Evolutionary conservation across 2,888 invertebrate genomes (phyloP), one percentile per base, ranked within the genome.

Genomic region (Archips xylosteana): DNA sequence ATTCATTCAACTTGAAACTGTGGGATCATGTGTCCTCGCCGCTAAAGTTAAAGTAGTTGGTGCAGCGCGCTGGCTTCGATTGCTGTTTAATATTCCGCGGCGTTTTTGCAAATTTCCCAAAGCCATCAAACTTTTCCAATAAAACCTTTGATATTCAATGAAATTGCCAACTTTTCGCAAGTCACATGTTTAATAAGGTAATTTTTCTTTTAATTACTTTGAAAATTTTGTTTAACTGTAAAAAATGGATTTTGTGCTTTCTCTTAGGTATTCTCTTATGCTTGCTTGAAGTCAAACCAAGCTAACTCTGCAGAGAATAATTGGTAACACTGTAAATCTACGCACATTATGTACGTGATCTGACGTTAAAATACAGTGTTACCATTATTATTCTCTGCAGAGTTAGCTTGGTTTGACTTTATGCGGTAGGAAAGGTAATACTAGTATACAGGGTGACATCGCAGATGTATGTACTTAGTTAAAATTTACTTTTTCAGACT

Each of bases 111-210:
- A 64, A 69, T 68, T 73, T 73, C 63, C 42, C 67, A 47, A 73
- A 73, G 59, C 42, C 73, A 73, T 73, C 68, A 63, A 73, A 73
- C 63, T 73, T 73, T 59, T 32, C 51, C 62, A 62, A 66, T 72
- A 45, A 61, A 72, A 61, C 71, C 65, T 66, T 66, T 65, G 65
- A 64, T 71, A 71, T 71, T 66, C 65, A 66, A 66, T 71, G 65
- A 66, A n/a, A 36, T 60, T 39, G 60, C n/a, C 12, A 3, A 32
- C 32, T 57, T 32, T 32, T 23, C 54, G 32, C 32, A 32, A 62
- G 61, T 62, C 61, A 62, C 61, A 10, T 39, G 42, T 62, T 15
- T 62, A 62, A 42, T 62, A 39, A 62, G n/a, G 39, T 62, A 39
- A 12, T 15, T 57, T 57, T 32, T 57, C 32, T 23, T 57, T 57